phyloP scores from a whole-genome alignment of 2,888 invertebrate genomes.

The Allacma fusca region DNA sequence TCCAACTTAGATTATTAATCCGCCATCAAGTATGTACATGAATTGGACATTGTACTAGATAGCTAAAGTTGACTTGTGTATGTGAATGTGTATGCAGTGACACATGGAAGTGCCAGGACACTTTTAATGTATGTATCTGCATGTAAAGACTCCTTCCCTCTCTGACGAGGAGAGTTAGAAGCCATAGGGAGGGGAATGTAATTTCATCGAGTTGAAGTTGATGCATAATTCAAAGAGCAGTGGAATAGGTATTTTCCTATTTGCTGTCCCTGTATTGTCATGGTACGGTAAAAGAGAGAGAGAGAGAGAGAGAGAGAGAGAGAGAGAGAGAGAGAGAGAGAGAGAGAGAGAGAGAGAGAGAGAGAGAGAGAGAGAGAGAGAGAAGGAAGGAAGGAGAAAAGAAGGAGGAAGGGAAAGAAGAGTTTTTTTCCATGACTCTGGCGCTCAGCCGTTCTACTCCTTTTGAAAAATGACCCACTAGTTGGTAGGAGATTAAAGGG shows the following conservation, averaged over 20 bases:
- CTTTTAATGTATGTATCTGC: too few species aligned
- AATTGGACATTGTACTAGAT: too few species aligned
- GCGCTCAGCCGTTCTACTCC: conserved; percentile 7
- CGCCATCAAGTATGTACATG: too few species aligned
- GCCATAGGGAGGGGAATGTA: conserved; percentile 31
- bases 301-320: too few species aligned
- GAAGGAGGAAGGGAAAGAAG: conserved; percentile 20
- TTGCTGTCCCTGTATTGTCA: too few species aligned
- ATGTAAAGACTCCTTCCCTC: neutral
- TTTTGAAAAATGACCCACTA: conserved; percentile 44
- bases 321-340: too few species aligned
- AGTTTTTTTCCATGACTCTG: too few species aligned
- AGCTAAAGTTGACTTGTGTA: too few species aligned
- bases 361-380: neutral
- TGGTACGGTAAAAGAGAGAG: neutral
- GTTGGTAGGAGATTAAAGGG: conserved; percentile 43
- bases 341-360: too few species aligned
- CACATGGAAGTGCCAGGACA: too few species aligned
- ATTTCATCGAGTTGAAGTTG: conserved; percentile 38
- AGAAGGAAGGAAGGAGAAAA: conserved; percentile 19
- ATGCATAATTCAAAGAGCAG: conserved; percentile 32
- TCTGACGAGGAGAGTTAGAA: conserved; percentile 10
- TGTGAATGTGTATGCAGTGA: too few species aligned
- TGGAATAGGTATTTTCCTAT: conserved; percentile 17
- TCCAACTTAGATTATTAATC: too few species aligned